Evolutionary conservation across 2,888 invertebrate species (phyloP).

Genomic region (Drosophila leonis): DNA sequence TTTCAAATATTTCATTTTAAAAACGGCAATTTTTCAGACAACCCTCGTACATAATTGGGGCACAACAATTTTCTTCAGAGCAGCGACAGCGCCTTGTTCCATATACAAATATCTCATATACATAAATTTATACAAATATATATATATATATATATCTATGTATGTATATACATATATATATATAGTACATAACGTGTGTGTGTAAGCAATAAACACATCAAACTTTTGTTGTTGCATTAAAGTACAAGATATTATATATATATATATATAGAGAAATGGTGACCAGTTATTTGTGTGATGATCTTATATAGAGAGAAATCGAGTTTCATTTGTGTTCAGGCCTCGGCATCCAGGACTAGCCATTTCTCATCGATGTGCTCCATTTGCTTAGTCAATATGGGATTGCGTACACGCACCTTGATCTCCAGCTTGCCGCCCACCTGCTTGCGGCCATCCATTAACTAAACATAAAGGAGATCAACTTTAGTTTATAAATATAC

Average conservation of each 20-base stretch:
- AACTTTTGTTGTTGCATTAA: conserved; percentile 29
- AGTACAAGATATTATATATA: conserved; percentile 2
- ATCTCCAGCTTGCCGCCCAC: conserved; percentile 96
- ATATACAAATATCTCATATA: conserved; percentile 64
- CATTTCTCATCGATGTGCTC: conserved; percentile 96
- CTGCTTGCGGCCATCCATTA: conserved; percentile 95
- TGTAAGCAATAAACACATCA: conserved; percentile 19
- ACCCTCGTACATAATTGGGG: conserved; percentile 32
- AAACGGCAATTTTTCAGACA: background rate
- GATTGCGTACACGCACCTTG: conserved; percentile 94
- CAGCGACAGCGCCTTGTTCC: conserved; percentile 54
- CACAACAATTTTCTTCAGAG: conserved; percentile 56
- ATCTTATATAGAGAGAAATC: background rate
- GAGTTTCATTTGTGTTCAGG: conserved; percentile 19
- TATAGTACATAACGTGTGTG: conserved; percentile 50
- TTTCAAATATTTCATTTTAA: background rate
- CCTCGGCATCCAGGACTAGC: conserved; percentile 91
- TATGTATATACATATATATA: conserved; percentile 17
- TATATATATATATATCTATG: conserved; percentile 50
- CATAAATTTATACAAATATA: conserved; percentile 65
- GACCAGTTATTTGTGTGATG: background rate
- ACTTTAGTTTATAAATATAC: background rate
- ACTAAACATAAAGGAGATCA: conserved; percentile 86
- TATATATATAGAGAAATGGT: background rate
- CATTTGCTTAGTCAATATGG: conserved; percentile 94